Base-by-base conservation (phyloP, 2,888 invertebrate genomes). In the Cephus sareptanus region DNA sequence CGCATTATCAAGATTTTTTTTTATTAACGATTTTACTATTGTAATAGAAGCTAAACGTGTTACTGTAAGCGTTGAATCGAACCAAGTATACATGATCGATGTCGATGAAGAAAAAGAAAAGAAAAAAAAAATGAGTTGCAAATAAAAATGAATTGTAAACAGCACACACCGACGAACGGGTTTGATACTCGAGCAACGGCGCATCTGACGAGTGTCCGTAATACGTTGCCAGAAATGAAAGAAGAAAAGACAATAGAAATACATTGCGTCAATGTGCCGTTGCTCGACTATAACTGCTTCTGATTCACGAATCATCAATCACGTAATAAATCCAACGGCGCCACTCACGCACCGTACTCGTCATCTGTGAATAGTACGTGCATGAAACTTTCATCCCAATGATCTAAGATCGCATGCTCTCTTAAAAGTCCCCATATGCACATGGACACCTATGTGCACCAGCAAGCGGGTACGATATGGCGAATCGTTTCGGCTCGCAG, bases 261-360 rank as follows among this genome's bases (percentile, higher is more conserved):
- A 40, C 6, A 15, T 40, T 40, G 0, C n/a, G 34, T 34, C 23
- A 69, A 80, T 83, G 85, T 86, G 85, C 87, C 79, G 79, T 87
- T 88, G 88, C 85, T 90, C 88, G 89, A 84, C 81, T 86, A 89
- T 86, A 85, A 85, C 87, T 86, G 85, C 84, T 89, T 87, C 85
- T 88, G 82, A 87, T 87, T 88, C 81, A 82, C 85, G 75, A 76
- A 73, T 76, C 75, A 76, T 78, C 78, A 78, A 70, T 78, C 76
- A 76, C 75, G 40, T 6, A 15, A 40, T 12, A 81, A 79, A 81
- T 78, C 79, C 82, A 81, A 76, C 76, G 77, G 75, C 74, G 71
- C 31, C 33, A 75, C 56, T 33, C 68, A 33, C 70, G 34, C 76
- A 56, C 71, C 31, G 33, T 37, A 75, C 75, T 13, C 68, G 56